Percentiles rank a stretch among this genome's conserved stretches.
phyloP scores from a whole-genome alignment of 2,888 invertebrate species.

The Lycia hirtaria region DNA sequence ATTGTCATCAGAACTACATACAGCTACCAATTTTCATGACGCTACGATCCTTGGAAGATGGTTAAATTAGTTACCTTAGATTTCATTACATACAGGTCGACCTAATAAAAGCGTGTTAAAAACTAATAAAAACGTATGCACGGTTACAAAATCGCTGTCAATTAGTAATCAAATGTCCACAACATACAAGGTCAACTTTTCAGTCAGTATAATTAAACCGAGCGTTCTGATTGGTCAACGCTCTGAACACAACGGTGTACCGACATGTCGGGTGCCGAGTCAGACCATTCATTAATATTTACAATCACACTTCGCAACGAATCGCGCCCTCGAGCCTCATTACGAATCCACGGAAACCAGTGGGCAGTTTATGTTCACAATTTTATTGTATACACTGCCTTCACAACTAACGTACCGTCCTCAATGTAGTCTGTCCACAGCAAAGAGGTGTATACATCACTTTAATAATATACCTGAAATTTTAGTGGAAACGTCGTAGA shows the following conservation, averaged over 20 bases:
- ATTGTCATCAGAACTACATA: too few species aligned
- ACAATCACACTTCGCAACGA: constrained; percentile 52
- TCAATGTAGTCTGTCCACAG: too few species aligned
- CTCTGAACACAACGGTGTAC: constrained; percentile 25
- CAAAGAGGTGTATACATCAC: too few species aligned
- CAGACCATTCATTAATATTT: constrained; percentile 59
- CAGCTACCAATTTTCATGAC: too few species aligned
- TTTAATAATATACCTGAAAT: too few species aligned
- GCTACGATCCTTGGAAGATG: too few species aligned
- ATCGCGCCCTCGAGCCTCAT: constrained; percentile 53
- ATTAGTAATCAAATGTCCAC: not conserved
- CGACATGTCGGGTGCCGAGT: constrained; percentile 22
- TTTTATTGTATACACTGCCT: not conserved
- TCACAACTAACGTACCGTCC: too few species aligned
- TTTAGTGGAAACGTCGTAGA: too few species aligned
- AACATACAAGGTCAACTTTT: not conserved
- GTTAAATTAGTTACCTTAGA: too few species aligned
- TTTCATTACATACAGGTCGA: too few species aligned
- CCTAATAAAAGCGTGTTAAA: too few species aligned
- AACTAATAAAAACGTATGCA: too few species aligned
- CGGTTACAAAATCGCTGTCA: not conserved
- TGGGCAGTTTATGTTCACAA: not conserved
- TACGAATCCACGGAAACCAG: constrained; percentile 28
- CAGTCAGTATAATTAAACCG: constrained; percentile 7
- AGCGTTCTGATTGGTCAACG: constrained; percentile 14